phyloP scores from a whole-genome alignment of 2,113 vertebrate species.

The Syngnathus typhle region DNA sequence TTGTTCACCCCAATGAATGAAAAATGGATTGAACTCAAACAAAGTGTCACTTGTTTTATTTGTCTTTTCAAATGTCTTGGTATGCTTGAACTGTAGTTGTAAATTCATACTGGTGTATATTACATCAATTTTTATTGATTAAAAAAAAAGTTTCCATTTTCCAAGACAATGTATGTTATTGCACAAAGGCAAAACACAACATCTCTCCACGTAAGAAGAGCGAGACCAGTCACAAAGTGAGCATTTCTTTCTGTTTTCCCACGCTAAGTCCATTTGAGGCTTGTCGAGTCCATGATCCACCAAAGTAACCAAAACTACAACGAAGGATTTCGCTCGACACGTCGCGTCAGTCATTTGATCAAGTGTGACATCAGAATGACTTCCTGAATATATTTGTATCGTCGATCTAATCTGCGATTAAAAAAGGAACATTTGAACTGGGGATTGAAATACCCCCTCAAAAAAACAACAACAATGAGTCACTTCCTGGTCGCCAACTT shows the following conservation, averaged over 20 bases:
- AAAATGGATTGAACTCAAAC: slow-evolving; percentile 30
- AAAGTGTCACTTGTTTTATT: slow-evolving; percentile 48
- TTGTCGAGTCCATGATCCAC: no score
- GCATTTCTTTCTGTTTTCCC: not conserved
- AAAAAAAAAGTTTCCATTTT: slow-evolving; percentile 69
- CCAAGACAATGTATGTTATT: slow-evolving; percentile 43
- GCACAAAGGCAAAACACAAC: not conserved
- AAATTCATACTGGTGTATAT: slow-evolving; percentile 70
- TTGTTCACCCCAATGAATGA: slow-evolving; percentile 40
- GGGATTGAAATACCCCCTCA: no score
- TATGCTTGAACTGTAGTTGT: slow-evolving; percentile 67
- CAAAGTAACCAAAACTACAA: not conserved
- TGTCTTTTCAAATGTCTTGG: slow-evolving; percentile 64
- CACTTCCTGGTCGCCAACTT: not conserved
- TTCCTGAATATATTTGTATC: no score
- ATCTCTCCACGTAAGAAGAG: no score
- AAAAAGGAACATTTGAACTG: no score
- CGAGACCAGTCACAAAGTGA: no score
- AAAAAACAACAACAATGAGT: not conserved
- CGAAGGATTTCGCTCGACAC: not conserved
- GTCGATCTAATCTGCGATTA: no score
- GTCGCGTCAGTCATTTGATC: not conserved
- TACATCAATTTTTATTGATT: slow-evolving; percentile 70
- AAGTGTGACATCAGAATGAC: not conserved
- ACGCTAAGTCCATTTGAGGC: not conserved